Evolutionary conservation across 1,140 invertebrate species (phyloP).

Genomic region (Periplaneta americana): DNA sequence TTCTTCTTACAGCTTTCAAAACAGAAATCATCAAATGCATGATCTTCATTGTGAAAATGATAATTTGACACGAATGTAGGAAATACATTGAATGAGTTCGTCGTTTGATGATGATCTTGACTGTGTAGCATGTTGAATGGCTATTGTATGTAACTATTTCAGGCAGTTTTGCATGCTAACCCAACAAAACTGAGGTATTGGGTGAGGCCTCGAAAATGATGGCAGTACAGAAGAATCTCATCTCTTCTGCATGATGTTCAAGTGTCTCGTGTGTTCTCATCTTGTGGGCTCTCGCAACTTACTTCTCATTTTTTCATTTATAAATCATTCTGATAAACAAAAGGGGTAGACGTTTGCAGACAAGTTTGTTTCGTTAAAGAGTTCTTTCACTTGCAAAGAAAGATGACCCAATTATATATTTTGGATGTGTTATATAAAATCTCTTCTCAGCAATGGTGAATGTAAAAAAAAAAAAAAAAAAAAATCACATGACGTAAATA

Average conservation of each 20-base stretch:
- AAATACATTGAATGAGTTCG: too few relatives aligned
- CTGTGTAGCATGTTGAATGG: too few relatives aligned
- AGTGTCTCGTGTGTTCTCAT: too few relatives aligned
- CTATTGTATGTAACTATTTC: constrained; percentile 13
- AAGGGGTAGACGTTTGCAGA: neutral
- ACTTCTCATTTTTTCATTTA: neutral
- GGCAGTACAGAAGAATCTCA: neutral
- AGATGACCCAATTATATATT: neutral
- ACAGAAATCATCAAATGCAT: too few relatives aligned
- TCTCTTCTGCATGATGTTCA: neutral
- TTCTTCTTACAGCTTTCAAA: too few relatives aligned
- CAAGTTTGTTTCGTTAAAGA: neutral
- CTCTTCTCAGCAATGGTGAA: too few relatives aligned
- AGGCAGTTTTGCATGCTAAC: constrained; percentile 22
- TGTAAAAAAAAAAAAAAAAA: too few relatives aligned
- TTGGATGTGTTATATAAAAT: too few relatives aligned
- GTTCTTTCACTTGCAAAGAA: neutral
- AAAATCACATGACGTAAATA: too few relatives aligned
- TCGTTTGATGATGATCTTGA: too few relatives aligned
- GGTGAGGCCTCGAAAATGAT: constrained; percentile 20
- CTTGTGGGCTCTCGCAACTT: neutral
- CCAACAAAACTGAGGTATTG: constrained; percentile 20
- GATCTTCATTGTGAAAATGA: too few relatives aligned
- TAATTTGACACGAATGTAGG: too few relatives aligned
- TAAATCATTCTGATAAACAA: neutral